Evolutionary conservation across 2,888 invertebrate species (phyloP).

Genomic region (Drosophila ezoana): DNA sequence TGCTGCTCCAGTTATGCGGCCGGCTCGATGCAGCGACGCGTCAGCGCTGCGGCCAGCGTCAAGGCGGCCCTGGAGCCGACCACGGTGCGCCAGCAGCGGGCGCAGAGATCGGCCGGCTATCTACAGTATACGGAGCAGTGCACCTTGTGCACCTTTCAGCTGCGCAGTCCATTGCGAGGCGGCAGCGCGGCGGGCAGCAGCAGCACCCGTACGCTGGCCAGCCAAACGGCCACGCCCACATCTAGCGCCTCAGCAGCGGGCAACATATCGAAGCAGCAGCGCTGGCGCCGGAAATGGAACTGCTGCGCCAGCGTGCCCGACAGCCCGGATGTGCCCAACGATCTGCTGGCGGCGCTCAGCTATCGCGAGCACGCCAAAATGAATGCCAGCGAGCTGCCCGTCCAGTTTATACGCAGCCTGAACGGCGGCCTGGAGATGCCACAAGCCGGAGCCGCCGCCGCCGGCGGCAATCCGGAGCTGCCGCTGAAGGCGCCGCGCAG

Average conservation of each 20-base stretch:
- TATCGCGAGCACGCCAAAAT: slow-evolving; percentile 71
- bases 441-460: slow-evolving; percentile 8
- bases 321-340: slow-evolving; percentile 87
- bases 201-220: slow-evolving; percentile 54
- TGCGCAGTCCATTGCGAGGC: slow-evolving; percentile 76
- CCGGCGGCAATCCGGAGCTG: slow-evolving; percentile 23
- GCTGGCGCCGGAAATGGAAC: slow-evolving; percentile 87
- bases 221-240: slow-evolving; percentile 48
- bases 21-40: slow-evolving; percentile 74
- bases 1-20: slow-evolving; percentile 85
- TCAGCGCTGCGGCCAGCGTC: slow-evolving; percentile 73
- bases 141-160: slow-evolving; percentile 84
- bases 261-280: slow-evolving; percentile 84
- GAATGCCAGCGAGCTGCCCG: slow-evolving; percentile 73
- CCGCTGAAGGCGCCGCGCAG: slow-evolving; percentile 61
- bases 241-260: slow-evolving; percentile 59
- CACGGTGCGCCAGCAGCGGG: slow-evolving; percentile 45
- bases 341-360: slow-evolving; percentile 84
- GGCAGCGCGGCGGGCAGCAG: slow-evolving; percentile 47
- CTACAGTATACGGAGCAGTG: slow-evolving; percentile 84
- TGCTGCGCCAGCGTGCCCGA: slow-evolving; percentile 87
- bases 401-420: slow-evolving; percentile 58
- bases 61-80: slow-evolving; percentile 74
- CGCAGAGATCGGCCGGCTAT: slow-evolving; percentile 54
- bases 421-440: slow-evolving; percentile 51